Base-by-base conservation (phyloP, 2,888 invertebrate species). In the Drosophila stalkeri region DNA sequence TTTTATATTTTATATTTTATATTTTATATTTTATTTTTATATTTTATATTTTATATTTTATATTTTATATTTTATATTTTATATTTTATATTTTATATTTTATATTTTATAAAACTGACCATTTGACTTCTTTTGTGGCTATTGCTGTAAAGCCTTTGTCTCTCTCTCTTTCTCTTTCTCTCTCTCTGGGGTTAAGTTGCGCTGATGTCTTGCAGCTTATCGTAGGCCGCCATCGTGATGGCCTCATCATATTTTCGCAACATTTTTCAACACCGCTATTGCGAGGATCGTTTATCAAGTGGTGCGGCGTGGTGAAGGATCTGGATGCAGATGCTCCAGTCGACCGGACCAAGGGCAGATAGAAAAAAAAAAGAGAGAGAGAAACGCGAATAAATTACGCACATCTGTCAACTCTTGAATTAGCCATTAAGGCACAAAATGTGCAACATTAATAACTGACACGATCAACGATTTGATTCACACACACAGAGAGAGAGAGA, bases 401-500 rank as follows among this genome's bases (percentile, higher is more conserved):
- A 92, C 92, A 92, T 92, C 92, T 92, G 92, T 92, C 92, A 92
- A 91, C 91, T 91, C 91, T 91, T 93, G 93, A 93, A 92, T 93
- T 92, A 90, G 91, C 92, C 92, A 93, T 93, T 92, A 92, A 92
- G 91, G 91, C 92, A 88, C 91, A 91, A 92, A 93, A 91, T 92
- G 92, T 91, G 92, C 91, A 91, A 91, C 92, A 93, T 93, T 93
- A 92, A 93, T 92, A 93, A 91, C 93, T 92, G 92, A 92, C 93
- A 92, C 84, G 77, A 75, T 85, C 85, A 89, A 86, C 86, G 91
- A 91, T 91, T 92, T 92, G 92, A 92, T 92, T 92, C 91, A 90
- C 91, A 80, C 80, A 27, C 35, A 23, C 57, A 57, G 59, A 16
- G 37, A 16, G 51, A 51, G 37, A 35, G 62, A 8, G 44, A 57